These are phyloP conservation scores for Leptodactylus fallax DNA, from an alignment of 2,797 vertebrate genomes.

Conservation along the genomic window DNA sequence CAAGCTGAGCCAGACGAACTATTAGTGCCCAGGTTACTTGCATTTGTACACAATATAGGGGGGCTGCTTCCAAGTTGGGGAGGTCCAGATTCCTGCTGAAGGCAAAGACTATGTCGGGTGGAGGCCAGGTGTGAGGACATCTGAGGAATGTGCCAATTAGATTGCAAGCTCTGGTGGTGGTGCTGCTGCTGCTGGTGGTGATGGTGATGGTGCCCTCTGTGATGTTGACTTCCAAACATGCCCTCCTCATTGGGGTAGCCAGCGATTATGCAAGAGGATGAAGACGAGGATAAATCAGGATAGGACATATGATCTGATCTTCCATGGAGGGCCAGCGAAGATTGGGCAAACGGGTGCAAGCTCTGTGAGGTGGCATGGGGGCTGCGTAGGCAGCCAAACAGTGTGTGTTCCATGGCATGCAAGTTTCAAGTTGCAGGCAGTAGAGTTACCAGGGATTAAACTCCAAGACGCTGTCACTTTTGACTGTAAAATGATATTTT, in stretches of 20 bases:
- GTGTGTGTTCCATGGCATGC: slow-evolving; percentile 95
- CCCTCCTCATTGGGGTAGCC: slow-evolving; percentile 91
- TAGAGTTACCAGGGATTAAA: slow-evolving; percentile 78
- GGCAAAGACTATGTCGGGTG: slow-evolving; percentile 86
- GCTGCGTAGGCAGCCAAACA: slow-evolving; percentile 97
- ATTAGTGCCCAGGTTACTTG: slow-evolving; percentile 84
- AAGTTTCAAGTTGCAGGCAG: slow-evolving; percentile 76
- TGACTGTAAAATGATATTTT: slow-evolving; percentile 73
- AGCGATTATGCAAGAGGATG: slow-evolving; percentile 93
- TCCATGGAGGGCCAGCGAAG: slow-evolving; percentile 91
- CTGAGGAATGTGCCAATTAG: slow-evolving; percentile 93
- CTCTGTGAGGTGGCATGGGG: slow-evolving; percentile 90
- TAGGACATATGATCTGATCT: slow-evolving; percentile 96
- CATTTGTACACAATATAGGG: slow-evolving; percentile 88
- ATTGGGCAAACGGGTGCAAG: slow-evolving; percentile 94
- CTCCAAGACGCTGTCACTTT: slow-evolving; percentile 74
- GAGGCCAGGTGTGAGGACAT: slow-evolving; percentile 84
- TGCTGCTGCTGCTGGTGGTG: slow-evolving; percentile 83
- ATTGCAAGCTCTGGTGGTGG: slow-evolving; percentile 86
- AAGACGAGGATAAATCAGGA: slow-evolving; percentile 90
- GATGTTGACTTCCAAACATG: slow-evolving; percentile 89
- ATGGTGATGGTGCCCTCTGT: slow-evolving; percentile 76
- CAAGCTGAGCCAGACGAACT: slow-evolving; percentile 90
- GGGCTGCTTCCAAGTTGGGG: slow-evolving; percentile 87
- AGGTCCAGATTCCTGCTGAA: slow-evolving; percentile 83